Evolutionary conservation across 2,797 vertebrate species (phyloP), one percentile per base, ranked within the genome.

Genomic region (Sebastes umbrosus): DNA sequence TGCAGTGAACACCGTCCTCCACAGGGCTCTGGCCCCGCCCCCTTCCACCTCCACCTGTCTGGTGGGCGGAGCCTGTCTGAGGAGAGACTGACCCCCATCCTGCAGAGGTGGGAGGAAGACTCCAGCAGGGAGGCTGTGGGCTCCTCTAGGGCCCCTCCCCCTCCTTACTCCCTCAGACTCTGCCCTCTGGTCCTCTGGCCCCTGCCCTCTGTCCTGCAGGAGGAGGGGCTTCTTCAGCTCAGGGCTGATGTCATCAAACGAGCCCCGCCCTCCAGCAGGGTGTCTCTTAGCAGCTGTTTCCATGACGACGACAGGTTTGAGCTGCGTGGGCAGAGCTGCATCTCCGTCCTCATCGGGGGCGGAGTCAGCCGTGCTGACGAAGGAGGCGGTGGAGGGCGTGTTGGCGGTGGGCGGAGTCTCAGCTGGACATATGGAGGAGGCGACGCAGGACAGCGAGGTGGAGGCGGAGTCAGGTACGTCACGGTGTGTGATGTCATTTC

Each of bases 1-100:
- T 8, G 97, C 96, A 1, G 96, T 95, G 88, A 98, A 97, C 69
- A 98, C 95, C 0, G 96, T 93, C 75, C 96, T 98, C 97, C 97
- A 98, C 58, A 98, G 81, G 0, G 95, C 96, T 88, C 90, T 96
- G 73, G 96, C 95, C 93, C 60, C 95, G 91, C 65, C 88, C 76
- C 50, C 89, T 66, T 72, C 93, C 88, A 83, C 91, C 94, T 81
- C 94, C 93, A 65, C 46, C 58, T 81, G 69, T n/a, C 16, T 6
- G 7, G 43, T 27, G n/a, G 69, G 58, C 6, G 75, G 79, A 46
- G 77, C 55, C 29, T 90, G 87, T 64, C 34, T 67, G 2, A 81
- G 77, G 9, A 87, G 27, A 9, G 77, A 69, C 54, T 66, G 62
- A 0, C 81, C 78, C 52, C 75, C 63, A 1, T 36, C 34, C 43